phyloP scores from a whole-genome alignment of 1,140 invertebrate species.

The Stegodyphus dumicola region DNA sequence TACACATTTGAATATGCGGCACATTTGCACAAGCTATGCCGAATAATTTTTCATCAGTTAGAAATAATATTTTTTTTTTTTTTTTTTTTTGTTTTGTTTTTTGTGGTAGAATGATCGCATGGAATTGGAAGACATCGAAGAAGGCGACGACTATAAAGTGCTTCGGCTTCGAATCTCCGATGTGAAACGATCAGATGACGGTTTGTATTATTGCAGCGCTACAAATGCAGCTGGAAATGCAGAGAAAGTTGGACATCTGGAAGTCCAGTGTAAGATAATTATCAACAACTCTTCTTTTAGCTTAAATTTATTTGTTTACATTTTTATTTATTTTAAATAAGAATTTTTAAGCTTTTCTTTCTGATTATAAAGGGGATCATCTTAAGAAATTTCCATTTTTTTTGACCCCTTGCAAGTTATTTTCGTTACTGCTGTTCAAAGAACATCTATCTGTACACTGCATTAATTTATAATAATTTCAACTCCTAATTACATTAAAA shows the following conservation, averaged over 20 bases:
- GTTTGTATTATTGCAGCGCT: constrained; percentile 71
- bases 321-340: too few species aligned
- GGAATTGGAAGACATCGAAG: constrained; percentile 7
- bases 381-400: too few species aligned
- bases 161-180: constrained; percentile 14
- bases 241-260: constrained; percentile 73
- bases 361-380: too few species aligned
- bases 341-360: too few species aligned
- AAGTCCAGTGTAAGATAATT: constrained; percentile 49
- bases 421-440: too few species aligned
- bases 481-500: too few species aligned
- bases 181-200: constrained; percentile 39
- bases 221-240: constrained; percentile 73
- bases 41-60: not conserved
- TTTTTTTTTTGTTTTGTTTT: too few species aligned
- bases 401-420: too few species aligned
- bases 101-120: constrained; percentile 6
- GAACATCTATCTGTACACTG: too few species aligned
- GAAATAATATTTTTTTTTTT: not conserved
- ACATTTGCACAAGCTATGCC: too few species aligned
- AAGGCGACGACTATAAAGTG: not conserved
- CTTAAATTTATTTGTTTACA: not conserved
- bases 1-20: too few species aligned
- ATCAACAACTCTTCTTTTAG: not conserved
- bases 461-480: too few species aligned